These are phyloP conservation scores for Clunio marinus DNA, from an alignment of 2,888 invertebrate genomes.

Conservation along the genomic window DNA sequence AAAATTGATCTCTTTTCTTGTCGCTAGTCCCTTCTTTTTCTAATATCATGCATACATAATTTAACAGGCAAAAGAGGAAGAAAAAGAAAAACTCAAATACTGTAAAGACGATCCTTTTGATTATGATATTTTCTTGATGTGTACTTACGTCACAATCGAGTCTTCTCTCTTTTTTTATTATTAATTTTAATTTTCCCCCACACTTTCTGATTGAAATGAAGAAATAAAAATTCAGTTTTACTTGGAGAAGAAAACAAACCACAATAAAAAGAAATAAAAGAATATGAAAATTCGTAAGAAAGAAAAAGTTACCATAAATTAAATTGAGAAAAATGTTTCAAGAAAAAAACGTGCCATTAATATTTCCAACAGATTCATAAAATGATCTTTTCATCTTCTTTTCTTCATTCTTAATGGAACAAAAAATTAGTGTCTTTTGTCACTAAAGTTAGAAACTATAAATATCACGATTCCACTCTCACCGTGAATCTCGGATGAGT, in stretches of 20 bases:
- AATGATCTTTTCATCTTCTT: not conserved
- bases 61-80: too few species aligned
- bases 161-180: too few species aligned
- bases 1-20: slow-evolving; percentile 38
- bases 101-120: too few species aligned
- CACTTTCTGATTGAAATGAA: too few species aligned
- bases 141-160: too few species aligned
- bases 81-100: too few species aligned
- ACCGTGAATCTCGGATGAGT: too few species aligned
- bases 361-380: slow-evolving; percentile 19
- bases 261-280: too few species aligned
- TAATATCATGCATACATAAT: not conserved
- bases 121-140: too few species aligned
- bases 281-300: not conserved
- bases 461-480: slow-evolving; percentile 2
- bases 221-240: too few species aligned
- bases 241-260: too few species aligned
- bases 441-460: slow-evolving; percentile 23
- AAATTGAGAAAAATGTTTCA: slow-evolving; percentile 8
- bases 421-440: slow-evolving; percentile 29
- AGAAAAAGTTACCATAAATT: not conserved
- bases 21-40: not conserved
- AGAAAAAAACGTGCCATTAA: slow-evolving; percentile 16
- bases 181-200: too few species aligned
- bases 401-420: slow-evolving; percentile 22